Evolutionary conservation across 2,113 vertebrate genomes (phyloP).

Genomic region (Dipodomys ordii): DNA sequence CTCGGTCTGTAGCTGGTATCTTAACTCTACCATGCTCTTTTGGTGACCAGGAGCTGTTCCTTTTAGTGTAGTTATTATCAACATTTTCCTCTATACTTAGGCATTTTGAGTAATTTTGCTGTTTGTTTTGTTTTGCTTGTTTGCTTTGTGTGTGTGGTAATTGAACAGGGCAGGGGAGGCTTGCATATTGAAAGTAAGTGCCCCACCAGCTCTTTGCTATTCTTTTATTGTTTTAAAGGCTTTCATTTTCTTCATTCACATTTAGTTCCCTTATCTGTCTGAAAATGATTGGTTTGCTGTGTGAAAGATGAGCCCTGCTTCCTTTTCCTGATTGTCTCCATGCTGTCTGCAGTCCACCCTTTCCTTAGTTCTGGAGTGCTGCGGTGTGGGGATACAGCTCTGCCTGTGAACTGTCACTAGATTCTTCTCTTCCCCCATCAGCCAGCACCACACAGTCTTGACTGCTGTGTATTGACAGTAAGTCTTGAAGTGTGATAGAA

Average conservation of each 20-base stretch:
- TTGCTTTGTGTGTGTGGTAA: background rate
- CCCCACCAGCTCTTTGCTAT: background rate
- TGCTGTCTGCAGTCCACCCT: background rate
- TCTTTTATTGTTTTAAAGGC: slow-evolving; percentile 12
- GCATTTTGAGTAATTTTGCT: background rate
- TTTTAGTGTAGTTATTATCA: no score
- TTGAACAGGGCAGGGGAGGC: no score
- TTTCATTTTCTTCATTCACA: background rate
- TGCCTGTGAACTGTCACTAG: background rate
- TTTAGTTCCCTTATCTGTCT: background rate
- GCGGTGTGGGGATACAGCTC: rapidly evolving
- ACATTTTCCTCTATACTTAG: background rate
- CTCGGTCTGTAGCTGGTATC: background rate
- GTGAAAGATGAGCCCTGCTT: background rate
- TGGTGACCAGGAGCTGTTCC: background rate
- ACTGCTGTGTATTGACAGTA: background rate
- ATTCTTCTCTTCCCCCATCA: background rate
- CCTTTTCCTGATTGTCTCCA: background rate
- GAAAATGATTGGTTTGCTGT: background rate
- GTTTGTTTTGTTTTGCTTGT: background rate
- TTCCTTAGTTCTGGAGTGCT: background rate
- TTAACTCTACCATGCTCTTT: background rate
- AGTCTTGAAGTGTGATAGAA: background rate
- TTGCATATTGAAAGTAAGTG: no score
- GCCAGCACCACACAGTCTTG: background rate